Evolutionary conservation across 2,113 vertebrate genomes (phyloP).

Genomic region (Turnix velox): DNA sequence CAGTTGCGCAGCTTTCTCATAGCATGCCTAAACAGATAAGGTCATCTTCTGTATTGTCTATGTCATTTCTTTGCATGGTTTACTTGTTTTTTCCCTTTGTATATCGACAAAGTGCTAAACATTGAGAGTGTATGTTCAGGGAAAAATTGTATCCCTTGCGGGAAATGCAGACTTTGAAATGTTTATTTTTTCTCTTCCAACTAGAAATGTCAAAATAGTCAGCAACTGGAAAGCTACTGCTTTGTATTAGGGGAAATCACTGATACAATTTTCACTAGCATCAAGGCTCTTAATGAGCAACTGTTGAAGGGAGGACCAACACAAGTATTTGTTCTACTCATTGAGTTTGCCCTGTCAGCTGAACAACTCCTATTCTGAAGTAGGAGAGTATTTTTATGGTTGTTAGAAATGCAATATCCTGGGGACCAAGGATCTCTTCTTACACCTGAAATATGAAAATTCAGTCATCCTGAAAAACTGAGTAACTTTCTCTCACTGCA

Average conservation of each 20-base stretch:
- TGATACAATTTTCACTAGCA: not conserved
- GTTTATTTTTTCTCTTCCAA: not conserved
- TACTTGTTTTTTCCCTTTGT: fast-evolving
- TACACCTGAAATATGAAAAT: not conserved
- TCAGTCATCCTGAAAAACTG: not conserved
- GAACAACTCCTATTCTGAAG: not conserved
- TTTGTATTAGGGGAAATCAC: not conserved
- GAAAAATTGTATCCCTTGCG: not conserved
- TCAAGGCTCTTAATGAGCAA: constrained; percentile 19
- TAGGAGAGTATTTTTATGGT: not conserved
- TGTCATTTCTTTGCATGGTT: not conserved
- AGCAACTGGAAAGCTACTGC: not conserved
- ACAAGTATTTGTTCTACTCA: not conserved
- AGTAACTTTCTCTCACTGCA: not conserved
- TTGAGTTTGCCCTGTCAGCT: not conserved
- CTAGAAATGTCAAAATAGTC: constrained; percentile 5
- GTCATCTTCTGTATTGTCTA: not conserved
- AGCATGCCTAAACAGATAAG: fast-evolving
- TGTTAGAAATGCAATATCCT: not conserved
- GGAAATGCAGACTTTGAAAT: not conserved
- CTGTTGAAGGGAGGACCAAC: not conserved
- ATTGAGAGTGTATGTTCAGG: not conserved
- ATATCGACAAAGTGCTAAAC: not conserved
- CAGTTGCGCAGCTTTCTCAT: not conserved
- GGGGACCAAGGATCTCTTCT: not conserved